A percentile compares a stretch with the other conserved stretches of the same genome.
Evolutionary conservation across 2,888 invertebrate species (phyloP).

Genomic region (Drosophila cognata): DNA sequence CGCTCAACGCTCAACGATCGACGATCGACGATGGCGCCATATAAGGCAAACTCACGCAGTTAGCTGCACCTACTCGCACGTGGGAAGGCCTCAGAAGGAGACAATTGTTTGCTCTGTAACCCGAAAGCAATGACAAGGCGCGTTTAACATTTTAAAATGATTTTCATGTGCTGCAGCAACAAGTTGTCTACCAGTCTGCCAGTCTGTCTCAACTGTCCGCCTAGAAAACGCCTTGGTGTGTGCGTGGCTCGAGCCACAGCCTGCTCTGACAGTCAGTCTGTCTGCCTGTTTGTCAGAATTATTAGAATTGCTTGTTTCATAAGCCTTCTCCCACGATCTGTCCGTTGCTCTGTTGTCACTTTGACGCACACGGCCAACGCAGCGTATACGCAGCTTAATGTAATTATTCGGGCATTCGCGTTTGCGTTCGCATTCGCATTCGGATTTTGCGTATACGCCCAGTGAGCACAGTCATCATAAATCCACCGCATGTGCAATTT

Average conservation of each 20-base stretch:
- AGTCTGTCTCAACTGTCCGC: slow-evolving; percentile 39
- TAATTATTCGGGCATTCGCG: slow-evolving; percentile 52
- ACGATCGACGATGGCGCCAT: slow-evolving; percentile 63
- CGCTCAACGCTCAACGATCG: slow-evolving; percentile 17
- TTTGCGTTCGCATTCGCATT: slow-evolving; percentile 21
- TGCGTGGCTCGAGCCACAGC: slow-evolving; percentile 45
- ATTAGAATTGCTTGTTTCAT: slow-evolving; percentile 28
- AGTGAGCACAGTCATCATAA: slow-evolving; percentile 62
- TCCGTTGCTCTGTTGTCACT: slow-evolving; percentile 63
- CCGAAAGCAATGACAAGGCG: slow-evolving; percentile 71
- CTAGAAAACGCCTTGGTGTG: slow-evolving; percentile 56
- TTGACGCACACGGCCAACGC: slow-evolving; percentile 46
- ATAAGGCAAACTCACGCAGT: slow-evolving; percentile 64
- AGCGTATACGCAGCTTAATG: slow-evolving; percentile 61
- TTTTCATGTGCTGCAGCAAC: slow-evolving; percentile 68
- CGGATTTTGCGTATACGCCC: slow-evolving; percentile 59
- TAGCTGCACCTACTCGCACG: slow-evolving; percentile 68
- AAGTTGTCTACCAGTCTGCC: slow-evolving; percentile 45
- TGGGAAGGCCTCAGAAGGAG: slow-evolving; percentile 48
- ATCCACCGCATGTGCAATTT: slow-evolving; percentile 59
- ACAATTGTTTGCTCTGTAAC: slow-evolving; percentile 63
- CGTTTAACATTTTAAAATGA: slow-evolving; percentile 76
- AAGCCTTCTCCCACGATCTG: slow-evolving; percentile 77
- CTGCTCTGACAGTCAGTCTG: slow-evolving; percentile 3
- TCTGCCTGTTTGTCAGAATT: slow-evolving; percentile 29